Percentiles rank a stretch among this genome's conserved stretches.
Evolutionary conservation across 2,888 invertebrate species (phyloP).

Genomic region (Erebia palarica): DNA sequence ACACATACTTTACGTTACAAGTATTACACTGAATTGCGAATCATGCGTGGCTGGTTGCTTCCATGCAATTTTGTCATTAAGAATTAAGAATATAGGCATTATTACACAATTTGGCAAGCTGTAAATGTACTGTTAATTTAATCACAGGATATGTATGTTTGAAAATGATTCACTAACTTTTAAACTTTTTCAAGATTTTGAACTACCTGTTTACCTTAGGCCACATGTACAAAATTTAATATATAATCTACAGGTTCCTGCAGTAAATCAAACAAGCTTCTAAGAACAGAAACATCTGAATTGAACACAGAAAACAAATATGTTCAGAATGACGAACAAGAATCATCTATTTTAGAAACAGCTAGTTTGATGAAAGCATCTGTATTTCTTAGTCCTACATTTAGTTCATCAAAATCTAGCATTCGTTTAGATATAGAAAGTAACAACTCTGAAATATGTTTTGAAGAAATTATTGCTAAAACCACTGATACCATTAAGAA

Average conservation of each 20-base stretch:
- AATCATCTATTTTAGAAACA: slow-evolving; percentile 67
- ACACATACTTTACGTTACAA: too few relatives aligned
- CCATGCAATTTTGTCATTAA: too few relatives aligned
- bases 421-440: slow-evolving; percentile 39
- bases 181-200: neutral
- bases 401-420: slow-evolving; percentile 51
- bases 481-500: neutral
- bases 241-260: slow-evolving; percentile 5
- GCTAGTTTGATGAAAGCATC: slow-evolving; percentile 70
- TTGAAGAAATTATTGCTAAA: slow-evolving; percentile 11
- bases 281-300: neutral
- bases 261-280: neutral
- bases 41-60: too few relatives aligned
- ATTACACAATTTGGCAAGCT: too few relatives aligned
- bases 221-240: neutral
- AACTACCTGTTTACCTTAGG: neutral
- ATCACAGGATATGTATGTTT: neutral
- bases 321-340: slow-evolving; percentile 35
- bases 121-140: too few relatives aligned
- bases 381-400: slow-evolving; percentile 70
- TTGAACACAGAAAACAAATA: slow-evolving; percentile 1
- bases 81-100: too few relatives aligned
- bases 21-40: too few relatives aligned
- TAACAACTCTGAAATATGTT: slow-evolving; percentile 24
- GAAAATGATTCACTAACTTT: neutral